Base-by-base conservation (phyloP, 2,797 vertebrate genomes). In the Cygnus olor region DNA sequence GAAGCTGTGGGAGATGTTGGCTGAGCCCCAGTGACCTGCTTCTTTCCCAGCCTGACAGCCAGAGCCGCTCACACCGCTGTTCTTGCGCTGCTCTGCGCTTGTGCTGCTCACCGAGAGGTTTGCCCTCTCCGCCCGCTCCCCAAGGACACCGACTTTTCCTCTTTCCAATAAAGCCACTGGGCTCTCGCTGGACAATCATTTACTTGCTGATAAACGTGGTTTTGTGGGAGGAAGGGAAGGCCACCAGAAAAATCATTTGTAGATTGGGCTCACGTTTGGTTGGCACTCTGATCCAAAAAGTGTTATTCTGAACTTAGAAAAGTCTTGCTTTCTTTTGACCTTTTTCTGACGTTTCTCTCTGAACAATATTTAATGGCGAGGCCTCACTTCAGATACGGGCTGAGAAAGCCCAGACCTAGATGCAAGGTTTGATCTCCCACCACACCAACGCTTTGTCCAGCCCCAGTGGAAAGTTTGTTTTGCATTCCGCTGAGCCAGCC, bases 161-260 rank as follows among this genome's bases (percentile, higher is more conserved):
- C 51, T 57, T 71, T 79, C 49, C 61, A 78, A 24, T 16, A 63
- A 24, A 81, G 78, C 60, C 60, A 53, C 63, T 77, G 45, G 22
- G 12, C 74, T 84, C 65, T 36, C 42, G 76, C 83, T 90, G 71
- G 78, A 56, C 86, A 97, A 97, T 96, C 86, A 96, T 95, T 97
- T 94, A 96, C 92, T 61, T 85, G 74, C 30, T 18, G 13, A 70
- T 80, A 90, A 85, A 90, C 53, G 68, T 0, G 5, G n/a, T 34
- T 90, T 90, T 84, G 63, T 89, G 40, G 36, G 47, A 92, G 47
- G 66, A 88, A 66, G 49, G 80, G 70, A 68, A 80, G 5, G 4
- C 49, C 22, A 27, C 17, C 56, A 80, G 44, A 85, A 85, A 87
- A 87, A 51, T 32, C 0, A 38, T 60, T 60, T 56, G 10, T 49